These are phyloP conservation scores for Antheraea pernyi DNA, from an alignment of 1,140 invertebrate genomes.

Conservation along the genomic window DNA sequence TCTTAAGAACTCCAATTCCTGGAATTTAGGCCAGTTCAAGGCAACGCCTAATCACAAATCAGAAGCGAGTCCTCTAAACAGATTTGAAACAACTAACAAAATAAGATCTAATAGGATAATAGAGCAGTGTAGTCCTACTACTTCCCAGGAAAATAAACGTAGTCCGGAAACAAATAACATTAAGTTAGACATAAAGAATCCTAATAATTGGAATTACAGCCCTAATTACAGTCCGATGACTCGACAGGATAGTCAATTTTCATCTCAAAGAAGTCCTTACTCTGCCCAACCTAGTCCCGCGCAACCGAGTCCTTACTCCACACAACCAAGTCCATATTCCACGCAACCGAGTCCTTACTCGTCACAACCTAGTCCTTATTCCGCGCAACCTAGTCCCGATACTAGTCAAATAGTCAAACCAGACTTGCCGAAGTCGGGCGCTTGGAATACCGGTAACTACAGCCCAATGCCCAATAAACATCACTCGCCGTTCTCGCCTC, in stretches of 20 bases:
- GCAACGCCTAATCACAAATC: constrained; percentile 66
- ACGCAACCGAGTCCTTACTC: constrained; percentile 75
- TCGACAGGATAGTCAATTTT: constrained; percentile 65
- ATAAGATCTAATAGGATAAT: constrained; percentile 60
- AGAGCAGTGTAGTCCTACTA: constrained; percentile 72
- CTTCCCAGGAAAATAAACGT: constrained; percentile 67
- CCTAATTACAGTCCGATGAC: constrained; percentile 71
- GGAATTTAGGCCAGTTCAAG: constrained; percentile 68
- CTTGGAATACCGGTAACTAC: constrained; percentile 67
- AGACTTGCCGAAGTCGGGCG: constrained; percentile 57
- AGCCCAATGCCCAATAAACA: constrained; percentile 71
- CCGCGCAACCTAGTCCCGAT: constrained; percentile 73
- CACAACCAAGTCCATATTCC: constrained; percentile 73
- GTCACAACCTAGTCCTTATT: constrained; percentile 73
- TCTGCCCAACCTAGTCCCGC: constrained; percentile 76
- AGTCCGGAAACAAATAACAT: constrained; percentile 61
- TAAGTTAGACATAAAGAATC: constrained; percentile 68
- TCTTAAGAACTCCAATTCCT: constrained; percentile 55
- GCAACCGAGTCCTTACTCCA: constrained; percentile 69
- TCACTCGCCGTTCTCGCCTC: constrained; percentile 64
- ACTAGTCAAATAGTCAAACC: constrained; percentile 69
- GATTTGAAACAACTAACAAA: constrained; percentile 63
- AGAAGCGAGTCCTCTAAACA: constrained; percentile 70
- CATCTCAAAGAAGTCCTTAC: constrained; percentile 70
- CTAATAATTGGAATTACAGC: constrained; percentile 67